Evolutionary conservation across 2,113 vertebrate genomes (phyloP).

Genomic region (Mustela nigripes): DNA sequence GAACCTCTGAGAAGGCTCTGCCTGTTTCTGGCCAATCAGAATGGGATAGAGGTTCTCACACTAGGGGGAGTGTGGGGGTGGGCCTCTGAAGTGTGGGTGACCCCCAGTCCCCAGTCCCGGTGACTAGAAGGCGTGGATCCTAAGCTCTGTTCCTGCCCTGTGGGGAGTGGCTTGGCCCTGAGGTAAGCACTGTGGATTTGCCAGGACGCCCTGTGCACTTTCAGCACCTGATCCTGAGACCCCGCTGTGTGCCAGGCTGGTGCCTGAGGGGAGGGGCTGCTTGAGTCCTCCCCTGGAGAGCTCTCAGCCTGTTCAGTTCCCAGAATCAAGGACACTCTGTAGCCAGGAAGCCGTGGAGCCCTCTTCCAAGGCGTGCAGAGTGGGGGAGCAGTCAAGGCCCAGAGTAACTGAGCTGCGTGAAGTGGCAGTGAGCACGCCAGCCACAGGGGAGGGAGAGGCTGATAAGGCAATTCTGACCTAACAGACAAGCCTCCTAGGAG

Average conservation of each 20-base stretch:
- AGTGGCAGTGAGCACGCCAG: neutral
- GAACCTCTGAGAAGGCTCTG: neutral
- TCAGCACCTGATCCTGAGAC: neutral
- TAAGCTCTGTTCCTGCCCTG: neutral
- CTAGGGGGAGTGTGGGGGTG: neutral
- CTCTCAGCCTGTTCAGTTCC: neutral
- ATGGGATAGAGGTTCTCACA: neutral
- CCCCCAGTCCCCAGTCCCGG: neutral
- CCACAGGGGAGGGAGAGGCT: too few relatives aligned
- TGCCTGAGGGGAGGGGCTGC: neutral
- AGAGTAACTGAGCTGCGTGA: neutral
- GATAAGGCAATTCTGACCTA: neutral
- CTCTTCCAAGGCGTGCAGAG: neutral
- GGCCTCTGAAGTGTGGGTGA: too few relatives aligned
- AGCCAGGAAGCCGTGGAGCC: neutral
- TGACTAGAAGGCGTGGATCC: neutral
- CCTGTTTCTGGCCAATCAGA: neutral
- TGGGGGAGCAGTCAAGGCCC: neutral
- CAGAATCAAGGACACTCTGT: slow-evolving; percentile 1
- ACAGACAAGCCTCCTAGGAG: neutral
- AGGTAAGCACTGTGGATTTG: neutral
- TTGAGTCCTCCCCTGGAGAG: neutral
- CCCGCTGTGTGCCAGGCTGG: neutral
- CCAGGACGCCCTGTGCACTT: neutral
- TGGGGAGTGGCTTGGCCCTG: neutral